Evolutionary conservation across 2,888 invertebrate genomes (phyloP).

Genomic region (Bimastos eiseni): DNA sequence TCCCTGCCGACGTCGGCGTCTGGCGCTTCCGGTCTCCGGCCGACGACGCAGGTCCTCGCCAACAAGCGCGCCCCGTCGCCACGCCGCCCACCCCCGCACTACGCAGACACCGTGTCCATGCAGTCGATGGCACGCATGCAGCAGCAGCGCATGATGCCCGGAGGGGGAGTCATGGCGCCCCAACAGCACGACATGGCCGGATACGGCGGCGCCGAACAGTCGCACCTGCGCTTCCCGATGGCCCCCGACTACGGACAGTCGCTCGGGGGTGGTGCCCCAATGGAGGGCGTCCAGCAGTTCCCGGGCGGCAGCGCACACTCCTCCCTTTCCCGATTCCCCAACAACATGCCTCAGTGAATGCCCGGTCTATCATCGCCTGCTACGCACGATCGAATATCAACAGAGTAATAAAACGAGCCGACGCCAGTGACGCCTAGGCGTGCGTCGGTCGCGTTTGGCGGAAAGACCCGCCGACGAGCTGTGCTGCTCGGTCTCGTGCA

Average conservation of each 20-base stretch:
- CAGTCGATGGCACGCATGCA: background rate
- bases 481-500: background rate
- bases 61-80: constrained; percentile 21
- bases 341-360: constrained; percentile 31
- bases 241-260: constrained; percentile 15
- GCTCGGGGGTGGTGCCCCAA: background rate
- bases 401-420: background rate
- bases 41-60: constrained; percentile 18
- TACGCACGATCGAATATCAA: background rate
- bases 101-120: background rate
- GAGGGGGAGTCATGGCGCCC: background rate
- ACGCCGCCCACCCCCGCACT: constrained; percentile 23
- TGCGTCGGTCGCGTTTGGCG: background rate
- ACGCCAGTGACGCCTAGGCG: background rate
- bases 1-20: background rate
- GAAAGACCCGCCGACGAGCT: background rate
- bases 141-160: background rate
- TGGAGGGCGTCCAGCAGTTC: constrained; percentile 19
- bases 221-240: constrained; percentile 16
- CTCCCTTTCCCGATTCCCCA: constrained; percentile 33
- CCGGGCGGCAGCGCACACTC: background rate
- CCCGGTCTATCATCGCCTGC: background rate
- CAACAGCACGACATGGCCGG: constrained; percentile 16
- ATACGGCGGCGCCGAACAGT: background rate
- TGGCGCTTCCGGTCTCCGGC: background rate